These are phyloP conservation scores for Nyctibius grandis DNA, from an alignment of 2,797 vertebrate species.

Conservation along the genomic window DNA sequence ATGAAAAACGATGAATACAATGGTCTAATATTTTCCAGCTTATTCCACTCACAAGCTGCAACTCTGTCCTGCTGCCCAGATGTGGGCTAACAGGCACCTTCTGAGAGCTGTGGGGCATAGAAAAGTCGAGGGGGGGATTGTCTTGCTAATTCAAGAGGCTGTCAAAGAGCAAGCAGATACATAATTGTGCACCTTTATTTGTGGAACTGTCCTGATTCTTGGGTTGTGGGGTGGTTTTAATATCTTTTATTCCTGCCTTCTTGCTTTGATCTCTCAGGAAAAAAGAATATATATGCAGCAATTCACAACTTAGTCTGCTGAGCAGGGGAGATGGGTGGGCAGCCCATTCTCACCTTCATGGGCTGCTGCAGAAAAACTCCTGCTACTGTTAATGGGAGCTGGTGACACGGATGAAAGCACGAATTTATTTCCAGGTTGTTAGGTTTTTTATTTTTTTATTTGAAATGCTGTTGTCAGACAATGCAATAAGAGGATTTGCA, in stretches of 20 bases:
- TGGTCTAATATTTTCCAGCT: not conserved
- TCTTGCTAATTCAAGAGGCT: not conserved
- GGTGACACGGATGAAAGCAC: not conserved
- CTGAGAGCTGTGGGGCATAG: not conserved
- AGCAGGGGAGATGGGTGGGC: not conserved
- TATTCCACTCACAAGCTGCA: not conserved
- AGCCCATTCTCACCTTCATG: not conserved
- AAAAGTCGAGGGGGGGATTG: not conserved
- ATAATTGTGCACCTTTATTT: not conserved
- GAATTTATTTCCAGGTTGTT: not conserved
- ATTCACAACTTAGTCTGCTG: not conserved
- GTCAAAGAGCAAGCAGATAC: not conserved
- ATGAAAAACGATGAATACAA: accelerated
- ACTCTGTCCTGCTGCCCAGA: not conserved
- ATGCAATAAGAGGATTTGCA: conserved; percentile 42
- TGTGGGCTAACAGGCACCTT: not conserved
- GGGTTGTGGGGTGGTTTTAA: not conserved
- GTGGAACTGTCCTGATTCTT: not conserved
- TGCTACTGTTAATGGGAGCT: not conserved
- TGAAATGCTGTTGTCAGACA: conserved; percentile 30
- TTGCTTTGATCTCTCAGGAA: not conserved
- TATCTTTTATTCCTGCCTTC: not conserved
- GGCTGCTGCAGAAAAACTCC: not conserved
- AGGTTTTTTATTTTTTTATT: not conserved
- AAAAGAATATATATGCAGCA: not conserved